Conservation (phyloP, 2,113 vertebrate genomes). For the Caloenas nicobarica region DNA sequence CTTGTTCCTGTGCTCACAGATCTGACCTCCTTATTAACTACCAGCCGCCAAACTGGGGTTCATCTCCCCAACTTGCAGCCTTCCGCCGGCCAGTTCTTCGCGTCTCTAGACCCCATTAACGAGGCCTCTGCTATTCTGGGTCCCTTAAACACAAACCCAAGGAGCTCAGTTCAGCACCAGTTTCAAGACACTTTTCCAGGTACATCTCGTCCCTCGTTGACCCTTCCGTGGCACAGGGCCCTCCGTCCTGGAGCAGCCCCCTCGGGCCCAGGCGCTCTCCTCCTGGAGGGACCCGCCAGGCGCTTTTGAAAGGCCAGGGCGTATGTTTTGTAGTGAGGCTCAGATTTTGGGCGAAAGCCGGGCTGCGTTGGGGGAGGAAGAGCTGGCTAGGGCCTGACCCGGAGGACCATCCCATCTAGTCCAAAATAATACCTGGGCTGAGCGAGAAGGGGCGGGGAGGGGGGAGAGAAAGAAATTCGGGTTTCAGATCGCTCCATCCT, state of each 20-base stretch:
- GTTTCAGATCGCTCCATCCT: neutral
- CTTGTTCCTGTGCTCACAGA: slow-evolving; percentile 81
- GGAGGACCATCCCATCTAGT: neutral
- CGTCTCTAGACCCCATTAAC: slow-evolving; percentile 93
- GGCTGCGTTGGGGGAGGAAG: neutral
- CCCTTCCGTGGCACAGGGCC: neutral
- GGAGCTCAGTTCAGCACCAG: slow-evolving; percentile 96
- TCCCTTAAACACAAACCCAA: slow-evolving; percentile 88
- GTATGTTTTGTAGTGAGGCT: neutral
- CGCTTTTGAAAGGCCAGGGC: neutral
- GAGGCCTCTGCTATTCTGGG: slow-evolving; percentile 92
- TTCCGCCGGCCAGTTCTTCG: slow-evolving; percentile 91
- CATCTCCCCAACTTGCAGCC: slow-evolving; percentile 87
- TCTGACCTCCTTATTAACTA: slow-evolving; percentile 93
- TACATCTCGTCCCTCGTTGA: slow-evolving; percentile 66
- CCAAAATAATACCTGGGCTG: neutral
- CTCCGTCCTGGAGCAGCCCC: neutral
- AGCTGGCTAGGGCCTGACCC: neutral
- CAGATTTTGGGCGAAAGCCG: neutral
- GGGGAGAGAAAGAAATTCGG: neutral
- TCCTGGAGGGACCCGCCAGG: neutral
- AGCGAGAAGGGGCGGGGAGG: neutral
- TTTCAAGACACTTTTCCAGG: slow-evolving; percentile 99
- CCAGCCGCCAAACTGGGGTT: slow-evolving; percentile 88
- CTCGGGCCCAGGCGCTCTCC: neutral